These are phyloP conservation scores for Heliconius charithonia DNA, from an alignment of 2,888 invertebrate genomes.

Conservation along the genomic window DNA sequence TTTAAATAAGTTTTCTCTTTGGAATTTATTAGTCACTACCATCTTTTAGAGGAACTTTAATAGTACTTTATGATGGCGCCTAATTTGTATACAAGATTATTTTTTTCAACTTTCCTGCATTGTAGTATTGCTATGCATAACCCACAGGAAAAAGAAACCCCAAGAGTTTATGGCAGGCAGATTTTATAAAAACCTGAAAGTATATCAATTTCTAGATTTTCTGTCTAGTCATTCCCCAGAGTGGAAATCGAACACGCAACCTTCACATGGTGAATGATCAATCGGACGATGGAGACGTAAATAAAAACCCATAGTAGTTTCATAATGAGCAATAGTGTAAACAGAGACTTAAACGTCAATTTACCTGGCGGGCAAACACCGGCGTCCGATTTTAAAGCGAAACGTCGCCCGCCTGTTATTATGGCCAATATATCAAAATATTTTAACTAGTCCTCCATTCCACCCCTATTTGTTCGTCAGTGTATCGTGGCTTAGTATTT, in stretches of 20 bases:
- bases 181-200: too few relatives aligned
- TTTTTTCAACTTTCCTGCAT: too few relatives aligned
- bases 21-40: too few relatives aligned
- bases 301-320: conserved; percentile 53
- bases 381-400: conserved; percentile 73
- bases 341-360: conserved; percentile 61
- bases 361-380: conserved; percentile 66
- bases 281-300: too few relatives aligned
- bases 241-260: background rate
- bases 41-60: too few relatives aligned
- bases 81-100: too few relatives aligned
- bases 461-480: conserved; percentile 66
- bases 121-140: too few relatives aligned
- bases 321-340: conserved; percentile 47
- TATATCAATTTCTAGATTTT: too few relatives aligned
- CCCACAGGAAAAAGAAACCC: too few relatives aligned
- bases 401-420: conserved; percentile 73
- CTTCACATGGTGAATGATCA: background rate
- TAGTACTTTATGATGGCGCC: too few relatives aligned
- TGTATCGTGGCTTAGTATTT: conserved; percentile 47
- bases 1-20: too few relatives aligned
- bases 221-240: background rate
- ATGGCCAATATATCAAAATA: conserved; percentile 80
- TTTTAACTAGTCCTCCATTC: conserved; percentile 73
- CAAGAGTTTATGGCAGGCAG: too few relatives aligned